Evolutionary conservation across 2,888 invertebrate genomes (phyloP), one percentile per base, ranked within the genome.

Genomic region (Andrena marginata): DNA sequence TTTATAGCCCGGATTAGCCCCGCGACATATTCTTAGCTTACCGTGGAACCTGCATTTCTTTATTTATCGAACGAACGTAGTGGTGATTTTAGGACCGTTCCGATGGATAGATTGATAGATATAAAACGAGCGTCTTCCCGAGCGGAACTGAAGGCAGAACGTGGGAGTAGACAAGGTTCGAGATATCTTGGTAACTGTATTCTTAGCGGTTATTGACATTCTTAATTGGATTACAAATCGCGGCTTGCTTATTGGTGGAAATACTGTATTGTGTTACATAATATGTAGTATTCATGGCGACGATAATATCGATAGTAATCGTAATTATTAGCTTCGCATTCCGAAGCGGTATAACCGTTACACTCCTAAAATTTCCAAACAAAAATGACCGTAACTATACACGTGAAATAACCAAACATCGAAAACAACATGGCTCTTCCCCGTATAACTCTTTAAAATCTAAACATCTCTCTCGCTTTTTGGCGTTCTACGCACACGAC

Each of bases 221-320:
- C 59, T 67, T 71, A 62, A 35, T 64, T 80, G 80, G 81, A 82
- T 82, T 82, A 82, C 49, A 80, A 82, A 56, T 80, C 81, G 68
- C 82, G 51, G 68, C 31, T 81, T 82, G 71, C 42, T 72, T 69
- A 67, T 63, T 63, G 26, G 23, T 77, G 77, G 67, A 64, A 77
- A 78, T 77, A 77, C 70, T 73, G 82, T 82, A 77, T 48, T 74
- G 74, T 16, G 62, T 78, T 74, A 84, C 60, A 75, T 68, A 59
- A 75, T 68, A 59, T 78, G 67, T 68, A 77, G 26, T 69, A 82
- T 68, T 64, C 67, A 67, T 67, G 62, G 62, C 70, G 77, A 71
- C 54, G 48, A 67, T 73, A 77, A 77, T 82, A 69, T 67, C 26
- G 59, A 62, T 65, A 82, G 60, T 73, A 76, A 67, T 49, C 62